These are phyloP conservation scores for Biston betularia DNA, from an alignment of 2,888 invertebrate species.

Conservation along the genomic window DNA sequence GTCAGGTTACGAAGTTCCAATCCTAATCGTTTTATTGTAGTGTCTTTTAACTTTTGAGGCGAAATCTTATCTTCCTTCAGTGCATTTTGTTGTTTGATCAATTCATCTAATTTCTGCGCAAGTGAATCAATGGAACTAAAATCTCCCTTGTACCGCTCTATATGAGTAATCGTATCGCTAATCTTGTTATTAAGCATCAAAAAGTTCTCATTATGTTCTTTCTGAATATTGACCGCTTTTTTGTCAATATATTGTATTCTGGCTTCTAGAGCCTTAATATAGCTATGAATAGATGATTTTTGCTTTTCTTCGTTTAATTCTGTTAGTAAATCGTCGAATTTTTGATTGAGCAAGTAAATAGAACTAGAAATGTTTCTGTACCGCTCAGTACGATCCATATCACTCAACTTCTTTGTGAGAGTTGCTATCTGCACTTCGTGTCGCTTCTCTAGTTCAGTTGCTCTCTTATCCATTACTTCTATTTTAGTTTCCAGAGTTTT, in stretches of 20 bases:
- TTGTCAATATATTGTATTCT: neutral
- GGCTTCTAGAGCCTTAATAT: neutral
- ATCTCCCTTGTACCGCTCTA: neutral
- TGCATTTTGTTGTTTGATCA: constrained; percentile 4
- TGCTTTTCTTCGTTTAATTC: constrained; percentile 1
- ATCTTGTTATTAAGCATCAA: neutral
- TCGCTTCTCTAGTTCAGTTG: neutral
- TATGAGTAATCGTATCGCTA: neutral
- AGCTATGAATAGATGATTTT: neutral
- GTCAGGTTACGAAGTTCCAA: neutral
- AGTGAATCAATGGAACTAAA: neutral
- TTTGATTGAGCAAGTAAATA: constrained; percentile 6
- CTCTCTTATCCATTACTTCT: neutral
- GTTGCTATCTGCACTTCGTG: neutral
- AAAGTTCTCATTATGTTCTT: neutral
- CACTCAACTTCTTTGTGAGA: neutral
- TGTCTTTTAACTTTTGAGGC: neutral
- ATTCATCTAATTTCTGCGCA: neutral
- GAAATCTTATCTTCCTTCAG: neutral
- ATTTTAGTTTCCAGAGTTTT: constrained; percentile 10
- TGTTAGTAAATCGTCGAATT: constrained; percentile 6
- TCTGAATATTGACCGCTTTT: neutral
- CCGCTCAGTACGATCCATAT: neutral
- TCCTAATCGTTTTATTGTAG: neutral
- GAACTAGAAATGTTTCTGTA: constrained; percentile 3